These are phyloP conservation scores for Cephus rjabovi DNA, from an alignment of 2,888 invertebrate genomes.

Conservation along the genomic window DNA sequence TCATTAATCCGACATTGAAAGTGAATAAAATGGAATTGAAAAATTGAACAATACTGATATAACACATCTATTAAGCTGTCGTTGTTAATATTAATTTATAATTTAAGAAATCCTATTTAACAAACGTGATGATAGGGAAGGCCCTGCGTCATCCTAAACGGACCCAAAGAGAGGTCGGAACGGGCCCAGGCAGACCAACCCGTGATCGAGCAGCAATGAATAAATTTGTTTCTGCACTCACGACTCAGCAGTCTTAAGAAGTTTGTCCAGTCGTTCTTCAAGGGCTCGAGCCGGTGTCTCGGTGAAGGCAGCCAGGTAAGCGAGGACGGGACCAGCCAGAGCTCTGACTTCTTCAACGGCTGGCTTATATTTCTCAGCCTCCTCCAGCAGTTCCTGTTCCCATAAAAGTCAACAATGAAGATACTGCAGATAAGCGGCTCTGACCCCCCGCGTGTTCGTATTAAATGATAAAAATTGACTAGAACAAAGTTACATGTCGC, in stretches of 20 bases:
- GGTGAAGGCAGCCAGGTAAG: constrained; percentile 77
- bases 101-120: not conserved
- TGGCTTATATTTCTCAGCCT: constrained; percentile 78
- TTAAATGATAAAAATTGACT: not conserved
- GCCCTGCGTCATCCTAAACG: not conserved
- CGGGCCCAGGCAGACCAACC: not conserved
- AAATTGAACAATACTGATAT: not conserved
- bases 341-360: constrained; percentile 75
- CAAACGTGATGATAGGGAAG: not conserved
- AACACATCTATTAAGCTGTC: not conserved
- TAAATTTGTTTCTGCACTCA: constrained; percentile 57
- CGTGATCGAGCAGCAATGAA: constrained; percentile 2
- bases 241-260: constrained; percentile 77
- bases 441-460: not conserved
- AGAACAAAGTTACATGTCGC: not conserved
- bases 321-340: constrained; percentile 77
- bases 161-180: not conserved
- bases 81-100: not conserved
- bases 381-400: constrained; percentile 78
- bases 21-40: not conserved
- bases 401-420: constrained; percentile 32
- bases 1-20: not conserved
- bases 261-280: constrained; percentile 76
- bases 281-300: constrained; percentile 77
- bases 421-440: not conserved